phyloP scores from a whole-genome alignment of 2,888 invertebrate genomes.

The Pollenia labialis region DNA sequence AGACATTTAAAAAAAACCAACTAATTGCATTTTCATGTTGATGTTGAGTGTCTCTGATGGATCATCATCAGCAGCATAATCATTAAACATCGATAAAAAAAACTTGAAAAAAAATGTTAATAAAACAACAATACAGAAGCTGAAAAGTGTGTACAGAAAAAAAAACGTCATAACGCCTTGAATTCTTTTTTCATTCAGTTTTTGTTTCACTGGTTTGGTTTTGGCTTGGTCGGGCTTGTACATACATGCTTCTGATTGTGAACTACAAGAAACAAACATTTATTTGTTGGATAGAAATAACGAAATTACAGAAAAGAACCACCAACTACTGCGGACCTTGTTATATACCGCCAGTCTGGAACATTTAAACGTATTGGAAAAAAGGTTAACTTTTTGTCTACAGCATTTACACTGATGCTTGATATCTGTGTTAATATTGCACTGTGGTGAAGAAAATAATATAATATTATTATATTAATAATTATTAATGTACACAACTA shows the following conservation, averaged over 20 bases:
- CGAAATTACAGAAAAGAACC: slow-evolving; percentile 16
- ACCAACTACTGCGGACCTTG: slow-evolving; percentile 1
- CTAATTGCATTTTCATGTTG: slow-evolving; percentile 82
- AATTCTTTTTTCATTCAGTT: neutral
- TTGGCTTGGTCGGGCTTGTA: neutral
- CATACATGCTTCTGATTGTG: slow-evolving; percentile 64
- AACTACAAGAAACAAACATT: slow-evolving; percentile 54
- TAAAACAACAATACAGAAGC: slow-evolving; percentile 57
- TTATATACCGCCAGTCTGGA: neutral
- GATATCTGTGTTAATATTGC: neutral
- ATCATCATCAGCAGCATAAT: slow-evolving; percentile 73
- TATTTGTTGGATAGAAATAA: slow-evolving; percentile 17
- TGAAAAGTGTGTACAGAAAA: slow-evolving; percentile 30
- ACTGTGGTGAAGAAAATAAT: slow-evolving; percentile 44
- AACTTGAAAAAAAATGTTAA: neutral
- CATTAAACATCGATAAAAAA: slow-evolving; percentile 71
- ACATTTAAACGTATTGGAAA: neutral
- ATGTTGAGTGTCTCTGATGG: slow-evolving; percentile 75
- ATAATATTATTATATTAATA: too few relatives aligned
- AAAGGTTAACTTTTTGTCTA: slow-evolving; percentile 12
- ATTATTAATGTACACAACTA: too few relatives aligned
- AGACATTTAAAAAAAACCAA: slow-evolving; percentile 9
- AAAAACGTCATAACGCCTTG: slow-evolving; percentile 42
- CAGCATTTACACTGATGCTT: slow-evolving; percentile 30
- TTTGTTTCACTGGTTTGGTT: slow-evolving; percentile 3